Evolutionary conservation across 2,113 vertebrate species (phyloP).

Genomic region (Martes martes): DNA sequence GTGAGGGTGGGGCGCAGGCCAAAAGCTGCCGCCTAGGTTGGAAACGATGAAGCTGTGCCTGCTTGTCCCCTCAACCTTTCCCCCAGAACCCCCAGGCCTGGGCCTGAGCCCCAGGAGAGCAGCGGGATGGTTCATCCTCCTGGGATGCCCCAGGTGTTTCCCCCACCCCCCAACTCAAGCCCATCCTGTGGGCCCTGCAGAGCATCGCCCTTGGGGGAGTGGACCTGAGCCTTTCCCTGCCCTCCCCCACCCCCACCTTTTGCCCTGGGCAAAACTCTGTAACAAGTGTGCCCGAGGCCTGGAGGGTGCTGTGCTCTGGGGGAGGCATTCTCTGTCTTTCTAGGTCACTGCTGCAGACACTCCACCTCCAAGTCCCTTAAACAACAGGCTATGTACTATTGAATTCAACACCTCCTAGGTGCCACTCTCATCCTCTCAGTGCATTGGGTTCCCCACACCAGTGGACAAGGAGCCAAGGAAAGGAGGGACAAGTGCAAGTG

Average conservation of each 20-base stretch:
- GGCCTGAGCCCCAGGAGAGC: neutral
- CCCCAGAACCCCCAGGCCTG: neutral
- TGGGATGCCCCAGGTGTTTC: too few species aligned
- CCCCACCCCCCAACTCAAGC: too few species aligned
- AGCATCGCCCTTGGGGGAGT: neutral
- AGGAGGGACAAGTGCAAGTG: neutral
- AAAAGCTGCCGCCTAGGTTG: neutral
- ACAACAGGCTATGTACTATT: neutral
- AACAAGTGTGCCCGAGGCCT: neutral
- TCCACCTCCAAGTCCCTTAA: neutral
- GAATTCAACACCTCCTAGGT: neutral
- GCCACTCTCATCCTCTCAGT: neutral
- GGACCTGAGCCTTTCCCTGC: neutral
- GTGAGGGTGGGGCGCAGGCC: constrained; percentile 23
- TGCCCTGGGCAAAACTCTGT: neutral
- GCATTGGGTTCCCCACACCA: neutral
- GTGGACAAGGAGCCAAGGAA: neutral
- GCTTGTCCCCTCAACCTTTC: neutral
- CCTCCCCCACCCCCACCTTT: too few species aligned
- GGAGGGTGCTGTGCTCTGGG: neutral
- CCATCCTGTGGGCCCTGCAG: neutral
- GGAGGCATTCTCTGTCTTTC: neutral
- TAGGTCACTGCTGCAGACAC: neutral
- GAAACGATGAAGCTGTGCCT: constrained; percentile 62
- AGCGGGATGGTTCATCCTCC: neutral